phyloP scores from a whole-genome alignment of 2,888 invertebrate species.

The Anarsia innoxiella region DNA sequence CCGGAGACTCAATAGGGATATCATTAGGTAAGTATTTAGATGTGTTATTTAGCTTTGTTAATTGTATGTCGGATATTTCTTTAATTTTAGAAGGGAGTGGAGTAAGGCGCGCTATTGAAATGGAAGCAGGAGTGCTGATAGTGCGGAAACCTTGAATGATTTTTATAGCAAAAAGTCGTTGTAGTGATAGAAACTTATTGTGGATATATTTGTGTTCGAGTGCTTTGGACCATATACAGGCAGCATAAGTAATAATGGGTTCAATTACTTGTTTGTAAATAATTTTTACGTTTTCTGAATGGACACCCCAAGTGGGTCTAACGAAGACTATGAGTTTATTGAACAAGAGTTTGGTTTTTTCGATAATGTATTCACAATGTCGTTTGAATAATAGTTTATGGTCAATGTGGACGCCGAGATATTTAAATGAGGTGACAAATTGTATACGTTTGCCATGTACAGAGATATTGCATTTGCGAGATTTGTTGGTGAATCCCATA shows the following conservation, averaged over 20 bases:
- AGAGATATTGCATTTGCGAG: background rate
- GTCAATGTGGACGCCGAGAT: background rate
- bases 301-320: constrained; percentile 13
- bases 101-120: constrained; percentile 14
- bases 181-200: constrained; percentile 5
- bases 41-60: background rate
- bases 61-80: constrained; percentile 3
- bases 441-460: background rate
- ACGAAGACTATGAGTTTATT: constrained; percentile 6
- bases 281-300: constrained; percentile 11
- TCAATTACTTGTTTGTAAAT: constrained; percentile 18
- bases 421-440: background rate
- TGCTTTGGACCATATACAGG: constrained; percentile 15
- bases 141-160: constrained; percentile 17
- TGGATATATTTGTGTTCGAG: background rate
- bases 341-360: constrained; percentile 10
- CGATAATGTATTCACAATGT: constrained; percentile 4
- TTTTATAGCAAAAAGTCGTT: constrained; percentile 17
- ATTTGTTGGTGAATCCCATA: background rate
- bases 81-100: constrained; percentile 14
- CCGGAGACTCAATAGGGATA: background rate
- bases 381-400: constrained; percentile 6
- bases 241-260: constrained; percentile 18
- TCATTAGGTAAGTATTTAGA: constrained; percentile 7
- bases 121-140: constrained; percentile 12